Base-by-base conservation (phyloP, 2,888 invertebrate genomes). In the Xylophagus ater region DNA sequence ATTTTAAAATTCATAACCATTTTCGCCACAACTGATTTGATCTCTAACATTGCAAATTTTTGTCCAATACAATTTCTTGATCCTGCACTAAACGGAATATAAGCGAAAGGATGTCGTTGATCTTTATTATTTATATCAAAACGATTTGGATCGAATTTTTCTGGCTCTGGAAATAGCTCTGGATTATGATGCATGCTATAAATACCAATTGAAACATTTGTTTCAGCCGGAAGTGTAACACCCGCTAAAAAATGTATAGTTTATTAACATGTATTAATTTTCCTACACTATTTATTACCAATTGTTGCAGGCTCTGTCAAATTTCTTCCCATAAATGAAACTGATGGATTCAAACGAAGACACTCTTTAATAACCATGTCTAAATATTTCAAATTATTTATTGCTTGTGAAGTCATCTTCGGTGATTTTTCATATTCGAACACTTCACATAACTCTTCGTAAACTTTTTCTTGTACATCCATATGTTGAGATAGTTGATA, bases 311-410 rank as follows among this genome's bases (percentile, higher is more conserved):
- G 69, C 53, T 75, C 72, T 1, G 63, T 63, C 25, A 78, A 51
- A 20, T 53, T 56, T 41, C 81, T 69, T 3, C 73, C 71, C 49
- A 81, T 71, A 49, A 77, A 70, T 17, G 74, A 76, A 4, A 81
- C 78, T 47, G 78, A 77, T 2, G 81, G 81, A 47, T 72, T 76
- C 8, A 81, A 55, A 33, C 80, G 60, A 35, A 81, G 51, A 0
- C 76, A 68, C 53, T 81, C 81, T 54, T 81, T 81, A 32, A 81
- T 74, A 47, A 78, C 78, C 48, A 73, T 72, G 47, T 81, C 81
- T 45, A 81, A 63, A 51, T 79, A 81, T 40, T 70, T 68, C 73
- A 81, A 73, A 37, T 71, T 67, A 43, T 72, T 58, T n/a, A 81
- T 57, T 46, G 74, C 73, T 28, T 71, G 69, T 57, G 72, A 67